Evolutionary conservation across 2,888 invertebrate genomes (phyloP), one percentile per base, ranked within the genome.

Genomic region (Heliconius charithonia): DNA sequence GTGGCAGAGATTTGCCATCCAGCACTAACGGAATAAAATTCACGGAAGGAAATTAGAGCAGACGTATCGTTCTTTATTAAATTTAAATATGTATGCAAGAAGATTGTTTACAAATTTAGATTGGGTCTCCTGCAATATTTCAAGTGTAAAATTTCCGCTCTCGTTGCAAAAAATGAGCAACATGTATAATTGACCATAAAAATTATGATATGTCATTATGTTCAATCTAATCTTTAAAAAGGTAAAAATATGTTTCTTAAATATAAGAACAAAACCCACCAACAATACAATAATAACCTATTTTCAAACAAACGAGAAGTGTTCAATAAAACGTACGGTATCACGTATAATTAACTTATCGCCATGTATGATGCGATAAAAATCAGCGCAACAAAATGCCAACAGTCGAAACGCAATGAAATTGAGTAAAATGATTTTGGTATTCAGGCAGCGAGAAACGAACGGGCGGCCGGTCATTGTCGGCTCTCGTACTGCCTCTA

Each of bases 351-450:
- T 89, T 89, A 86, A 90, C 86, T 89, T 89, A 89, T 89, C 86
- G 81, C 82, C 82, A 85, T 85, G 83, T 85, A 79, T 82, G 84
- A 84, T 82, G 82, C 80, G 84, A 84, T 85, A 86, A 85, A 86
- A 89, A 87, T 88, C 87, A 86, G 81, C 80, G 84, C 84, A 83
- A 84, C 83, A 84, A 87, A 88, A 88, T 87, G 87, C 83, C 85
- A 86, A 81, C 82, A 84, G 83, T 87, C 85, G 82, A 86, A 88
- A 88, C 87, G 90, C 87, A 91, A 91, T 90, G 87, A 89, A 92
- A 92, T 91, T 85, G 89, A 88, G 87, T 87, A 91, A 92, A 91
- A 93, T 90, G 86, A 92, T 93, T 92, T 89, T 87, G 88, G 90
- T 91, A 92, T 94, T 92, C 91, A 89, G 87, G 86, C 85, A 86